Conservation (phyloP, 2,888 invertebrate genomes). For the Trisateles emortualis region DNA sequence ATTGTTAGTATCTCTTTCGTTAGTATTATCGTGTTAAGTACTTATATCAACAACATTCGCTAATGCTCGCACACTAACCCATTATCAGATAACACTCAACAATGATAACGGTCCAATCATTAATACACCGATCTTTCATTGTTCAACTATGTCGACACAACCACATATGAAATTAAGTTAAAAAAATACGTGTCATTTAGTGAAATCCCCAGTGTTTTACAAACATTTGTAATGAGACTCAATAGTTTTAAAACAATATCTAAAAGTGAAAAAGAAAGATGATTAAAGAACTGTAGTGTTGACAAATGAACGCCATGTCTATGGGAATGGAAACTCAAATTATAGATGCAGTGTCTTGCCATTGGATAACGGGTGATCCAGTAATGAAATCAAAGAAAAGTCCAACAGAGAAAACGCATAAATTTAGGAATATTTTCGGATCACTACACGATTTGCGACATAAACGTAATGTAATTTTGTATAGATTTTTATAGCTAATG, state of each 20-base stretch:
- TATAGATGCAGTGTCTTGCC: constrained; percentile 37
- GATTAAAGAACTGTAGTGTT: constrained; percentile 10
- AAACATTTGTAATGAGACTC: background rate
- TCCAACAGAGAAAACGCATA: constrained; percentile 65
- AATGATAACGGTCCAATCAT: constrained; percentile 39
- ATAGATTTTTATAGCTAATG: too few species aligned
- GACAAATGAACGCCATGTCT: constrained; percentile 14
- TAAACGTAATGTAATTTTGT: constrained; percentile 54
- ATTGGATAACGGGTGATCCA: constrained; percentile 27
- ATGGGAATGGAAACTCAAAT: constrained; percentile 50
- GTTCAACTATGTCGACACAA: constrained; percentile 23
- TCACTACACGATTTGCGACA: constrained; percentile 59
- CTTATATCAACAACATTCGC: constrained; percentile 18
- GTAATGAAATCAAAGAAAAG: constrained; percentile 56
- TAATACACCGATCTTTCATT: constrained; percentile 39
- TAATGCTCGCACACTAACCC: constrained; percentile 21
- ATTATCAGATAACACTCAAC: constrained; percentile 39
- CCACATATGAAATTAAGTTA: background rate
- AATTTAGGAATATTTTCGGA: constrained; percentile 65
- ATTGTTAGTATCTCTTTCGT: constrained; percentile 1
- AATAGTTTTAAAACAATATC: background rate
- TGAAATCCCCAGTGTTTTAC: background rate
- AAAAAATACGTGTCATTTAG: background rate
- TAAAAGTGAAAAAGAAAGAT: background rate
- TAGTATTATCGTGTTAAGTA: constrained; percentile 10